Conservation (phyloP, 2,888 invertebrate species). For the Cyrtodaria siliqua region DNA sequence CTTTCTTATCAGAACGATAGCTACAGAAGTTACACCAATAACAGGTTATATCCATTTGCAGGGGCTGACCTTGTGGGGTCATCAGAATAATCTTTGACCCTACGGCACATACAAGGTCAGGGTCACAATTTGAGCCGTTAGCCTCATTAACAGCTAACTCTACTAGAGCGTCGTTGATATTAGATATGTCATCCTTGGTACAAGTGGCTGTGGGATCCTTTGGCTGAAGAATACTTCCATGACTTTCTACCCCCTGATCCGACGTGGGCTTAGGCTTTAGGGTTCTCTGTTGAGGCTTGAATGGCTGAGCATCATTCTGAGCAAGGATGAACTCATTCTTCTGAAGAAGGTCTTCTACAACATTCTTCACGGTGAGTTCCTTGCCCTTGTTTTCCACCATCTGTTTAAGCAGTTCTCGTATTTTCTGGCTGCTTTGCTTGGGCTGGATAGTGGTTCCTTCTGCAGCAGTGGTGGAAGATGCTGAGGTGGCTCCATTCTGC, state of each 20-base stretch:
- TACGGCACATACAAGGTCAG: constrained; percentile 77
- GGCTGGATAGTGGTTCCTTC: too few relatives aligned
- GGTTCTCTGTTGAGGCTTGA: constrained; percentile 60
- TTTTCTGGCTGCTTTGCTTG: neutral
- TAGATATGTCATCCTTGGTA: constrained; percentile 60
- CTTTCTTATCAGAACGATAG: constrained; percentile 70
- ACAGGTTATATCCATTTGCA: constrained; percentile 71
- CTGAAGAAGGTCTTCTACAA: constrained; percentile 71
- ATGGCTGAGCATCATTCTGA: constrained; percentile 66
- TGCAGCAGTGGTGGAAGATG: too few relatives aligned
- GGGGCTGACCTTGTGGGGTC: constrained; percentile 61
- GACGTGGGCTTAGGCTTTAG: constrained; percentile 35
- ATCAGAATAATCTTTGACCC: constrained; percentile 68
- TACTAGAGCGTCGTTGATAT: constrained; percentile 69
- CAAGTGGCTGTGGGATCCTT: constrained; percentile 69
- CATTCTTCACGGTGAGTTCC: constrained; percentile 58
- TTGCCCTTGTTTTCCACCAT: constrained; percentile 18
- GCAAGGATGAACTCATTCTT: constrained; percentile 71
- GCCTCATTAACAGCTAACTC: constrained; percentile 65
- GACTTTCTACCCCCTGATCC: neutral
- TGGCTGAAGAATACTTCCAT: constrained; percentile 62
- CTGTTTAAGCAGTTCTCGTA: constrained; percentile 10
- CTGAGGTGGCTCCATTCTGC: too few relatives aligned
- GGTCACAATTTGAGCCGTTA: constrained; percentile 57
- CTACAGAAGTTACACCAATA: constrained; percentile 82